These are phyloP conservation scores for Colletes gigas DNA, from an alignment of 1,140 invertebrate species.

Conservation along the genomic window DNA sequence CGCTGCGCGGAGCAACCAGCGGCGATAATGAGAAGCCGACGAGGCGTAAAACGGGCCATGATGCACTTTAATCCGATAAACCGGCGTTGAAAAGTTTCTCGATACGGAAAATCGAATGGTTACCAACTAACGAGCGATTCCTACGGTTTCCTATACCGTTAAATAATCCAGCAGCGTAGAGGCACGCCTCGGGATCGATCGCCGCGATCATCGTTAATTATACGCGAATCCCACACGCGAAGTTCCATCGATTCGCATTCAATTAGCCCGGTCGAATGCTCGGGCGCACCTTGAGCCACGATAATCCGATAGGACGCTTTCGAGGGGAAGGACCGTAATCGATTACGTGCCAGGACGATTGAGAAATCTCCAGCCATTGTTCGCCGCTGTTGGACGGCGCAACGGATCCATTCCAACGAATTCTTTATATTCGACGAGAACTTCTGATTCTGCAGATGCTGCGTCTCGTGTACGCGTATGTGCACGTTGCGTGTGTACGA, in stretches of 20 bases:
- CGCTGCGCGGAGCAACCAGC: neutral
- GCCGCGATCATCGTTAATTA: conserved; percentile 56
- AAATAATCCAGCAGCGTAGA: conserved; percentile 31
- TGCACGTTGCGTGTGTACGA: too few relatives aligned
- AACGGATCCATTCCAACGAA: conserved; percentile 32
- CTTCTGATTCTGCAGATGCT: conserved; percentile 33
- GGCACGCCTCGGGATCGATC: conserved; percentile 35
- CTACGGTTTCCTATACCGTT: conserved; percentile 11
- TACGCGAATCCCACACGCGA: conserved; percentile 59
- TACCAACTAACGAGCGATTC: conserved; percentile 23
- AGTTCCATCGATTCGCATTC: conserved; percentile 51
- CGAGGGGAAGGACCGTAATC: conserved; percentile 37
- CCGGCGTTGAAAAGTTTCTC: neutral
- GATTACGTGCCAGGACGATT: conserved; percentile 54
- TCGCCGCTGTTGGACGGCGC: conserved; percentile 25
- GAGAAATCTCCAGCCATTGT: conserved; percentile 56
- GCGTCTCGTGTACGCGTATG: too few relatives aligned
- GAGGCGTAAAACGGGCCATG: conserved; percentile 2
- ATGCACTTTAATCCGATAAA: conserved; percentile 27
- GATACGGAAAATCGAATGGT: conserved; percentile 9
- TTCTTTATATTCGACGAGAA: conserved; percentile 35
- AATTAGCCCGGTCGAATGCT: conserved; percentile 53
- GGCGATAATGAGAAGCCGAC: conserved; percentile 28
- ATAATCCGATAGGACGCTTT: conserved; percentile 56
- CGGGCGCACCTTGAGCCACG: conserved; percentile 45